A percentile compares a stretch with the other conserved stretches of the same genome.
Evolutionary conservation across 2,113 vertebrate genomes (phyloP).

Genomic region (Sylvicapra grimmia): DNA sequence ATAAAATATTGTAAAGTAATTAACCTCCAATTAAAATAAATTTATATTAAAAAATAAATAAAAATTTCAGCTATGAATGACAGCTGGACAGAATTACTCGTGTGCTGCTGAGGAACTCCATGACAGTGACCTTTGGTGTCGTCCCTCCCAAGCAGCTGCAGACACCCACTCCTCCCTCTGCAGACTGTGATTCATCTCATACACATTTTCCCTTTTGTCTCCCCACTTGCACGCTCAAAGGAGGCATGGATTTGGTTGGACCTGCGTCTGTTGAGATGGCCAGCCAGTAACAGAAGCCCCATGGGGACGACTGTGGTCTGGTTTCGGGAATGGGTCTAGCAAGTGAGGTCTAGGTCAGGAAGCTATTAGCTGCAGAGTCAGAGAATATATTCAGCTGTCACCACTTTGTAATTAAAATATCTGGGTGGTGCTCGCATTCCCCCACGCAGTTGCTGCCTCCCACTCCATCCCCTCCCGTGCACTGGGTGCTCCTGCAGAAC

Average conservation of each 20-base stretch:
- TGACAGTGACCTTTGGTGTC: slow-evolving; percentile 49
- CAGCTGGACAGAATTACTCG: not conserved
- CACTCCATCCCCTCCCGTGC: not conserved
- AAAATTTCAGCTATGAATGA: not conserved
- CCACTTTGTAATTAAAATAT: slow-evolving; percentile 81
- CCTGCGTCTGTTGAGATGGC: slow-evolving; percentile 56
- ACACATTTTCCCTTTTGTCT: slow-evolving; percentile 37
- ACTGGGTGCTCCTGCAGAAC: not conserved
- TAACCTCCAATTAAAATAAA: no score
- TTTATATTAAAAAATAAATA: not conserved
- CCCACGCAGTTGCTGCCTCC: slow-evolving; percentile 24
- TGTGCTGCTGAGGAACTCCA: not conserved
- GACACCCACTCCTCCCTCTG: not conserved
- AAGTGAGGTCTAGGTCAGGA: slow-evolving; percentile 71
- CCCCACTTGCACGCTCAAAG: slow-evolving; percentile 52
- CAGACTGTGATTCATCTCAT: slow-evolving; percentile 32
- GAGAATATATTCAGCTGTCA: slow-evolving; percentile 79
- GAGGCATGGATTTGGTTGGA: slow-evolving; percentile 57
- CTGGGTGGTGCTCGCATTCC: slow-evolving; percentile 66
- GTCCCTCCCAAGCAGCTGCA: slow-evolving; percentile 57
- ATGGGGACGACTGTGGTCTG: not conserved
- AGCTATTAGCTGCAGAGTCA: slow-evolving; percentile 73
- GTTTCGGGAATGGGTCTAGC: slow-evolving; percentile 59
- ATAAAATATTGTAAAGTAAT: no score
- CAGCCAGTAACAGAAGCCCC: slow-evolving; percentile 65